These are phyloP conservation scores for Rhabdophis nuchalis DNA, from an alignment of 2,797 vertebrate species.

Conservation along the genomic window DNA sequence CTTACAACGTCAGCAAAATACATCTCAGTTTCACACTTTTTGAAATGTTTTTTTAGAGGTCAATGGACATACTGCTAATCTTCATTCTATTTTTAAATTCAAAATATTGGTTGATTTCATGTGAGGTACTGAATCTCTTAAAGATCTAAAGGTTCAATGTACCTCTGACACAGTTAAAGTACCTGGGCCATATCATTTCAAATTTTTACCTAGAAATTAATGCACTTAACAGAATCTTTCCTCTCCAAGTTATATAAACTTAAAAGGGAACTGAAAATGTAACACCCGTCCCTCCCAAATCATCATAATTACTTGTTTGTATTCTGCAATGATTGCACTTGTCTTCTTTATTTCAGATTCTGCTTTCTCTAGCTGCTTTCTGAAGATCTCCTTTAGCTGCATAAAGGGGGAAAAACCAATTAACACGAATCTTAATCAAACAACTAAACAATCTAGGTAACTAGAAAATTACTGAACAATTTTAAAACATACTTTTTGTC, in stretches of 20 bases:
- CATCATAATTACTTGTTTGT: conserved; percentile 85
- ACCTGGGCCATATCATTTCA: neutral
- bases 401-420: conserved; percentile 10
- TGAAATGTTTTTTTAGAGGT: neutral
- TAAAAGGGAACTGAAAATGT: neutral
- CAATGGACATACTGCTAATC: neutral
- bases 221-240: neutral
- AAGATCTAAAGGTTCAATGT: neutral
- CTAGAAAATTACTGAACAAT: neutral
- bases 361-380: conserved; percentile 95
- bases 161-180: neutral
- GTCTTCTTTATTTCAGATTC: conserved; percentile 98
- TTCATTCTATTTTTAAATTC: neutral
- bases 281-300: neutral
- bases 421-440: neutral
- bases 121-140: neutral
- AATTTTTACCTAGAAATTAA: neutral
- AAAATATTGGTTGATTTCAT: neutral
- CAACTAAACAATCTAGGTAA: neutral
- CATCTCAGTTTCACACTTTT: neutral
- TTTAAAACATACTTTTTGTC: accelerated
- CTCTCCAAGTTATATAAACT: neutral
- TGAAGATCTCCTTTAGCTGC: conserved; percentile 95
- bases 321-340: conserved; percentile 94
- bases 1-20: neutral